Base-by-base conservation (phyloP, 2,113 vertebrate genomes). In the Microcebus tavaratra region DNA sequence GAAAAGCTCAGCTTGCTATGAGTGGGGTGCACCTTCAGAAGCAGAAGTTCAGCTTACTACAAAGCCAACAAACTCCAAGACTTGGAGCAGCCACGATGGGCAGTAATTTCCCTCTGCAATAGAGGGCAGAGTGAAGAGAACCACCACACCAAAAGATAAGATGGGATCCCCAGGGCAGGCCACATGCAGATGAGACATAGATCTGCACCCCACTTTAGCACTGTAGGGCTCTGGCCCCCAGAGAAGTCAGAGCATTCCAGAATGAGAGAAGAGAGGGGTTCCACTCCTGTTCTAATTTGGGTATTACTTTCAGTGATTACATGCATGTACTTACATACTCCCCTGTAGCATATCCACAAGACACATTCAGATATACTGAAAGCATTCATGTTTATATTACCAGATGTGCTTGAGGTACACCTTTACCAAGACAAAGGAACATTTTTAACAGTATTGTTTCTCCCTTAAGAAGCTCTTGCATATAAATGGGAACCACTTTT, bases 201-300 rank as follows among this genome's bases (percentile, higher is more conserved):
- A 50, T 23, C 20, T 10, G 50, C 39, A 36, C 2, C 39, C 57
- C 6, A 5, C 25, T 39, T 90, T 34, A 31, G 36, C 20, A 48
- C 15, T 18, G 21, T 7, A 5, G 36, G 48, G 8, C 31, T n/a
- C 14, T 12, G 14, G 1, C 5, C 25, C 31, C 13, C 0, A 0
- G 39, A 4, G 72, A 63, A 34, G 27, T 53, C 14, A 8, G 61
- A 6, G n/a, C 7, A 12, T 31, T 8, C 25, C 13, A 31, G 12
- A 18, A 34, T 20, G 7, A 10, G n/a, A 42, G 61, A 25, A 68
- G 11, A 4, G 7, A n/a, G 12, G 34, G 31, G 15, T 68, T 34
- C 63, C 63, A 14, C 31, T 67, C 31, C 31, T 34, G 13, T 67
- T 67, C 63, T 67, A 34, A 67, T 31, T 67, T 31, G 31, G 63